Evolutionary conservation across 2,888 invertebrate genomes (phyloP).

Genomic region (Autographa gamma): DNA sequence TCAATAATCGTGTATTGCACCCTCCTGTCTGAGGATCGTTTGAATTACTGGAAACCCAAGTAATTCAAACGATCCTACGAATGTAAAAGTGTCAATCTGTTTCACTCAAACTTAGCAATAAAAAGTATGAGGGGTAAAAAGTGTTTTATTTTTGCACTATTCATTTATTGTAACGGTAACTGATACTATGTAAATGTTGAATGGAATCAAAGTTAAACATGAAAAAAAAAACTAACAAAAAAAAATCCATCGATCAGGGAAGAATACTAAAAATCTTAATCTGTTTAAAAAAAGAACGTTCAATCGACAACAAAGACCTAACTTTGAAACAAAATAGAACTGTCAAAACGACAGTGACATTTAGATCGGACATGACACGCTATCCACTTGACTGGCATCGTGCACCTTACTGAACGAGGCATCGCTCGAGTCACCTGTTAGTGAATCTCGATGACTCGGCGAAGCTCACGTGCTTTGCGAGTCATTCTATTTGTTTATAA

Average conservation of each 20-base stretch:
- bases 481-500: constrained; percentile 65
- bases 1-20: constrained; percentile 68
- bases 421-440: constrained; percentile 68
- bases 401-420: constrained; percentile 59
- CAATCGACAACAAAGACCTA: neutral
- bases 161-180: neutral
- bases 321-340: constrained; percentile 6
- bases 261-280: no score
- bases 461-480: constrained; percentile 66
- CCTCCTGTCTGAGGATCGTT: constrained; percentile 61
- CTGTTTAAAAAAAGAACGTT: neutral
- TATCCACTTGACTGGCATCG: constrained; percentile 55
- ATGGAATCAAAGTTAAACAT: no score
- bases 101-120: neutral
- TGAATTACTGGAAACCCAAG: constrained; percentile 19
- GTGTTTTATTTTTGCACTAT: neutral
- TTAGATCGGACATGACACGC: constrained; percentile 42
- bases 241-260: no score
- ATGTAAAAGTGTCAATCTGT: neutral
- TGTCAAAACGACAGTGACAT: neutral
- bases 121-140: neutral
- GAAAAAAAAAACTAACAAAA: no score
- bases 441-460: constrained; percentile 69
- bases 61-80: no score
- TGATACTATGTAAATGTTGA: no score